A percentile compares a stretch with the other conserved stretches of the same genome.
These are phyloP conservation scores for Carpatolechia fugitivella DNA, from an alignment of 2,888 invertebrate species.

Conservation along the genomic window DNA sequence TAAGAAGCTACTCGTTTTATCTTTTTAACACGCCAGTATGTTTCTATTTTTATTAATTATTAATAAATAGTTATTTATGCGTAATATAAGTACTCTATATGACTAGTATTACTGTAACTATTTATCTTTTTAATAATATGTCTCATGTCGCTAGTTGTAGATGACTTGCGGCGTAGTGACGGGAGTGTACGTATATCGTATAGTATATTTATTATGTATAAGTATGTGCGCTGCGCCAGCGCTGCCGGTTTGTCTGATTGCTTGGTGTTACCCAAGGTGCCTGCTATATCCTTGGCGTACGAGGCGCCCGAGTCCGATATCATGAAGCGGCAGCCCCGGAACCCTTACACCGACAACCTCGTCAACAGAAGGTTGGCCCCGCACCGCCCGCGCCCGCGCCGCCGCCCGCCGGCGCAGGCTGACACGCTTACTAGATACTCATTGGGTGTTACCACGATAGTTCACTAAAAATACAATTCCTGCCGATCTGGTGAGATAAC, in stretches of 20 bases:
- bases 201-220: conserved; percentile 45
- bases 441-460: conserved; percentile 69
- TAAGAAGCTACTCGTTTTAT: conserved; percentile 50
- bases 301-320: conserved; percentile 99
- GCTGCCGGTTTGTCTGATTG: conserved; percentile 65
- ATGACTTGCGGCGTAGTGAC: conserved; percentile 39
- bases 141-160: conserved; percentile 47
- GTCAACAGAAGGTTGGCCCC: conserved; percentile 96
- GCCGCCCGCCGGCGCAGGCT: background rate
- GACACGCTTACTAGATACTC: conserved; percentile 37
- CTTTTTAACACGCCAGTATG: conserved; percentile 61
- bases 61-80: conserved; percentile 55
- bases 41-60: conserved; percentile 53
- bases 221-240: conserved; percentile 39
- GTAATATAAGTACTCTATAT: conserved; percentile 46
- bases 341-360: conserved; percentile 98
- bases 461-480: conserved; percentile 35
- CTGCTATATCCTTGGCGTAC: conserved; percentile 99
- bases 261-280: conserved; percentile 88
- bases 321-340: conserved; percentile 99
- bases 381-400: conserved; percentile 46
- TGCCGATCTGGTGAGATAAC: conserved; percentile 36
- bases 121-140: conserved; percentile 28
- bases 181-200: conserved; percentile 46
- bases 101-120: conserved; percentile 36